phyloP scores from a whole-genome alignment of 2,113 vertebrate species.

The Crypturellus undulatus region DNA sequence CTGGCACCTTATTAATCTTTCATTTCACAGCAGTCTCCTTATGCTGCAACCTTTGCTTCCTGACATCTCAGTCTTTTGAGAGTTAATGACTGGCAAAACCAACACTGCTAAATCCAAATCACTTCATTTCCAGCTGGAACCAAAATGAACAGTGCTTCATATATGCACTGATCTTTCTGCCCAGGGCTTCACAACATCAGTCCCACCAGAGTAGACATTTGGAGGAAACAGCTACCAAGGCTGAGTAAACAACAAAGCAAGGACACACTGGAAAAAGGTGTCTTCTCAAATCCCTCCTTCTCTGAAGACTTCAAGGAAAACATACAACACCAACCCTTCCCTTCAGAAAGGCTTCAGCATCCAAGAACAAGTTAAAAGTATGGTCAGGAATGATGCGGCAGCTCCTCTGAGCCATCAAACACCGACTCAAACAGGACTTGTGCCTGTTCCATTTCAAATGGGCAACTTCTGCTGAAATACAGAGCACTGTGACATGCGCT shows the following conservation, averaged over 20 bases:
- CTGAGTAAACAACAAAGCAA: neutral
- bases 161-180: neutral
- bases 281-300: neutral
- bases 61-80: neutral
- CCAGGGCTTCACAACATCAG: neutral
- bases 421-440: neutral
- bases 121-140: neutral
- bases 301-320: neutral
- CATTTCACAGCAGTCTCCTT: neutral
- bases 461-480: neutral
- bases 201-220: neutral
- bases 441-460: neutral
- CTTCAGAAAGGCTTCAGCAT: neutral
- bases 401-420: neutral
- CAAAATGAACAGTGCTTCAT: neutral
- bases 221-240: neutral
- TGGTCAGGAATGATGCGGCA: neutral
- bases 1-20: conserved; percentile 3
- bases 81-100: neutral
- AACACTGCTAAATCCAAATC: neutral
- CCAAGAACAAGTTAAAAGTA: neutral
- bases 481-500: neutral
- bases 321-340: neutral
- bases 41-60: neutral
- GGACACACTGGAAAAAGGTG: neutral